These are phyloP conservation scores for Ophiodon elongatus DNA, from an alignment of 2,113 vertebrate genomes.

Conservation along the genomic window DNA sequence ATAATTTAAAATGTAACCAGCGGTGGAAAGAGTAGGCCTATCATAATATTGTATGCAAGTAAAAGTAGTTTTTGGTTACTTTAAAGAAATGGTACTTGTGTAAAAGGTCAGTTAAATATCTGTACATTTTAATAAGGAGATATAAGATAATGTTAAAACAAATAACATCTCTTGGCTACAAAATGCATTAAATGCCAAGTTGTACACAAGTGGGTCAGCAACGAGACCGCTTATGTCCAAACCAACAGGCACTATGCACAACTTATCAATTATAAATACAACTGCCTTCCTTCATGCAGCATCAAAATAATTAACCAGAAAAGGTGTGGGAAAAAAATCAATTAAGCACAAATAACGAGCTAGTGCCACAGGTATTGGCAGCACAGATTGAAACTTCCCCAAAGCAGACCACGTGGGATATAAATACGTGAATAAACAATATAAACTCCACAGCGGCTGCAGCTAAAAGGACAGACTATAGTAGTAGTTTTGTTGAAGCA, in stretches of 20 bases:
- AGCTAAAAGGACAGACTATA: not conserved
- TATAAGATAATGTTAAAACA: too few relatives aligned
- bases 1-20: too few relatives aligned
- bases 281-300: not conserved
- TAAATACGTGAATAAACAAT: not conserved
- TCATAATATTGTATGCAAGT: too few relatives aligned
- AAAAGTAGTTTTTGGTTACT: too few relatives aligned
- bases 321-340: not conserved
- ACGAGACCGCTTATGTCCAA: too few relatives aligned
- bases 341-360: too few relatives aligned
- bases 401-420: not conserved
- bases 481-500: not conserved
- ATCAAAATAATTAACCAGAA: not conserved
- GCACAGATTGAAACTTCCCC: not conserved
- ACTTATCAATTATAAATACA: not conserved
- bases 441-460: not conserved
- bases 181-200: not conserved
- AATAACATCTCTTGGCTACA: too few relatives aligned
- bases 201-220: not conserved
- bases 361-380: too few relatives aligned
- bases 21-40: too few relatives aligned
- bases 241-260: not conserved
- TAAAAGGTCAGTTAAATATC: too few relatives aligned
- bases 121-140: too few relatives aligned
- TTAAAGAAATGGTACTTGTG: too few relatives aligned